Percentiles rank a stretch among this genome's conserved stretches.
phyloP scores from a whole-genome alignment of 2,113 vertebrate genomes.

The Triplophysa tibetana region DNA sequence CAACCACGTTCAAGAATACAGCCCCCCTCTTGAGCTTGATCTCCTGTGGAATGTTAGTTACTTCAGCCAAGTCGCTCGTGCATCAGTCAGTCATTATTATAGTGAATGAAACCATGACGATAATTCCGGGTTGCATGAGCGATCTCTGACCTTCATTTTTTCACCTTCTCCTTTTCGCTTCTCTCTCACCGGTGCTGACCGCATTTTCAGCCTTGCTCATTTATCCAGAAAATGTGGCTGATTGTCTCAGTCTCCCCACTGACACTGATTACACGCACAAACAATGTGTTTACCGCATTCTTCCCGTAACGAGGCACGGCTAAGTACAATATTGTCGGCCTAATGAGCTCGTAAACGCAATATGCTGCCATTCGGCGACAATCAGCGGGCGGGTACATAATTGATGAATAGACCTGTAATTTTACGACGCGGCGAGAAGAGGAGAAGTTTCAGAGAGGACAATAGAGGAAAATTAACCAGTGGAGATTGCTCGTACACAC shows the following conservation, averaged over 20 bases:
- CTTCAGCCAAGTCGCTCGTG: not conserved
- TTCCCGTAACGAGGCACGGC: constrained; percentile 63
- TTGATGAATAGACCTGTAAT: constrained; percentile 60
- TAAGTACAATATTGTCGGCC: constrained; percentile 68
- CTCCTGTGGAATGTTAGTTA: too few species aligned
- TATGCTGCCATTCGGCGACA: constrained; percentile 62
- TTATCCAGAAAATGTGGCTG: constrained; percentile 65
- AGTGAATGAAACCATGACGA: constrained; percentile 7
- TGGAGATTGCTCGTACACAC: not conserved
- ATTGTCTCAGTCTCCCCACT: constrained; percentile 56
- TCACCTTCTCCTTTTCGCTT: not conserved
- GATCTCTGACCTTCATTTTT: not conserved
- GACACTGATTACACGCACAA: constrained; percentile 65
- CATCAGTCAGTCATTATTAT: not conserved
- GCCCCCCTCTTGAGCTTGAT: too few species aligned
- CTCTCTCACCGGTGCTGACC: constrained; percentile 31
- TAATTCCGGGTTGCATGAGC: not conserved
- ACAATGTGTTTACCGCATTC: constrained; percentile 68
- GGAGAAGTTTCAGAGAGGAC: constrained; percentile 40
- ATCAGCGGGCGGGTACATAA: constrained; percentile 57
- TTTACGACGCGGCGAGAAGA: constrained; percentile 36
- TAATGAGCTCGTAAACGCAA: constrained; percentile 69
- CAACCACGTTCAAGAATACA: too few species aligned
- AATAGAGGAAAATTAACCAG: constrained; percentile 38
- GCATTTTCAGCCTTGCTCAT: constrained; percentile 58